These are phyloP conservation scores for Dysmachus trigonus DNA, from an alignment of 2,888 invertebrate species.

Conservation along the genomic window DNA sequence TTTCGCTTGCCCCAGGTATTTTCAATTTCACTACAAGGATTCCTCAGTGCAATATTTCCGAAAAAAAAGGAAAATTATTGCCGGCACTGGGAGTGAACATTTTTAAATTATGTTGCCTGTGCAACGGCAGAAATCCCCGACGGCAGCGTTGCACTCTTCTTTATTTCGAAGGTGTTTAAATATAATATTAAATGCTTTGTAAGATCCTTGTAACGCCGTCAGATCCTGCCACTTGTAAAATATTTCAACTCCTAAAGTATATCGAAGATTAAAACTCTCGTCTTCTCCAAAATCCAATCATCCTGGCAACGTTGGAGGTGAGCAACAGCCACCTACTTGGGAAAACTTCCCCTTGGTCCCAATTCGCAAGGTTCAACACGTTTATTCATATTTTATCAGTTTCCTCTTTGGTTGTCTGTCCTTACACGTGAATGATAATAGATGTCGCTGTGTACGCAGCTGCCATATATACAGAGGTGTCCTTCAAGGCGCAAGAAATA, in stretches of 20 bases:
- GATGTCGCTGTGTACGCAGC: constrained; percentile 1
- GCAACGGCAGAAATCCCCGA: not conserved
- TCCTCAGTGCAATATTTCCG: not conserved
- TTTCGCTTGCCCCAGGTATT: not conserved
- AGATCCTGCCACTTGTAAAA: not conserved
- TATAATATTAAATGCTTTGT: not conserved
- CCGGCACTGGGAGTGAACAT: not conserved
- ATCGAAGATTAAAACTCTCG: not conserved
- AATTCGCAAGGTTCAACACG: constrained; percentile 23
- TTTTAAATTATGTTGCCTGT: not conserved
- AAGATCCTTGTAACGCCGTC: not conserved
- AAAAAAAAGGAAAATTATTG: not conserved
- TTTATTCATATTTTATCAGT: constrained; percentile 42
- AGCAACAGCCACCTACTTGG: constrained; percentile 19
- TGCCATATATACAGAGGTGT: not conserved
- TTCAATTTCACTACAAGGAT: not conserved
- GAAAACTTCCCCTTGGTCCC: not conserved
- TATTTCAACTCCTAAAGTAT: not conserved
- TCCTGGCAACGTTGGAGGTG: not conserved
- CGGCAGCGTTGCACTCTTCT: not conserved
- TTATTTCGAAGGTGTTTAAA: not conserved
- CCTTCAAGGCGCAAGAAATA: constrained; percentile 25
- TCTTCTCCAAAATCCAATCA: not conserved
- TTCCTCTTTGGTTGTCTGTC: not conserved
- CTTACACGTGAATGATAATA: constrained; percentile 3